Conservation (phyloP, 1,140 invertebrate genomes). For the Ceratosolen fusciceps region DNA sequence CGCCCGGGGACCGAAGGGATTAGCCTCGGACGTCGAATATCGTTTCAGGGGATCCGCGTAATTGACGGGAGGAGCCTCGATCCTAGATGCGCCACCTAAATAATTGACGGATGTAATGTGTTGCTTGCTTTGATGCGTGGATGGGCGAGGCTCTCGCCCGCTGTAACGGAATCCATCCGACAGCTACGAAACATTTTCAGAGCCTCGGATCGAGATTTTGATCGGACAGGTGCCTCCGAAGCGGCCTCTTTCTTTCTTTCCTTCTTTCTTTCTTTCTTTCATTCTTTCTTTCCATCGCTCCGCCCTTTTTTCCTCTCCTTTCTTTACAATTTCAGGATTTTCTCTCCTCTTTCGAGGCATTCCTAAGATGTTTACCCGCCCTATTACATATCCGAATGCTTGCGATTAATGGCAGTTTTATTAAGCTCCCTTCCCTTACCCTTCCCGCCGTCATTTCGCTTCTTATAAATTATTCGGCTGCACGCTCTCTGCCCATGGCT, state of each 20-base stretch:
- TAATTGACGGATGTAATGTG: conserved; percentile 31
- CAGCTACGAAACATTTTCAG: neutral
- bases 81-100: neutral
- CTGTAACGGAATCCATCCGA: neutral
- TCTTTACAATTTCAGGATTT: no score
- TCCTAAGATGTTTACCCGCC: neutral
- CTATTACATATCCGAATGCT: no score
- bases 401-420: no score
- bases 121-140: neutral
- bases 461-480: no score
- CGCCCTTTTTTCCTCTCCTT: no score
- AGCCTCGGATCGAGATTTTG: neutral
- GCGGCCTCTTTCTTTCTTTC: neutral
- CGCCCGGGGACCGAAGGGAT: neutral
- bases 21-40: conserved; percentile 14
- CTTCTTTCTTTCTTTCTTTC: neutral
- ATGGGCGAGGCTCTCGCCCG: neutral
- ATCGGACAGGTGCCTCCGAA: neutral
- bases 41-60: conserved; percentile 8
- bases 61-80: conserved; percentile 37
- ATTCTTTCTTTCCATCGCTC: no score
- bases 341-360: neutral
- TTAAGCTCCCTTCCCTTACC: no score
- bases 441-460: no score
- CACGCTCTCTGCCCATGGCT: no score